phyloP scores from a whole-genome alignment of 2,888 invertebrate genomes.

The Anticlea derivata region DNA sequence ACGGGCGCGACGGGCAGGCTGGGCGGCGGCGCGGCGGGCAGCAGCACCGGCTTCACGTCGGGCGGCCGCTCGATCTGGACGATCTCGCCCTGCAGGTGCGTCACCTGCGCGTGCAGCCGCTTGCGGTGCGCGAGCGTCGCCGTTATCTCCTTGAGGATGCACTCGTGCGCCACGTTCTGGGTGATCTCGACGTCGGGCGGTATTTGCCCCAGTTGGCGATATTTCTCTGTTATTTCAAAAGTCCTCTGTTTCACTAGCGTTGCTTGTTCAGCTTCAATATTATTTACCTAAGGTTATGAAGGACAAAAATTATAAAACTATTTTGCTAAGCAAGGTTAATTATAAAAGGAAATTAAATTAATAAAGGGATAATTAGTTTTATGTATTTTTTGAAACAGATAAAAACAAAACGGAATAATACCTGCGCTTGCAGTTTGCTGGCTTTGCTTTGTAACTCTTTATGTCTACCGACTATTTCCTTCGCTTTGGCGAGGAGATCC shows the following conservation, averaged over 20 bases:
- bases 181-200: constrained; percentile 84
- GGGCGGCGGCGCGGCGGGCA: background rate
- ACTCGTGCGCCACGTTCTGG: constrained; percentile 89
- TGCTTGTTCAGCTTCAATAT: constrained; percentile 90
- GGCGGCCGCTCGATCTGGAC: constrained; percentile 87
- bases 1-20: constrained; percentile 58
- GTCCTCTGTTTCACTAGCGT: constrained; percentile 88
- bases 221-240: constrained; percentile 90
- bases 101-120: constrained; percentile 91
- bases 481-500: constrained; percentile 93
- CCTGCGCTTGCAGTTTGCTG: constrained; percentile 93
- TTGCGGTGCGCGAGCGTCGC: constrained; percentile 93
- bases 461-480: constrained; percentile 96
- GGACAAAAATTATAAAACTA: constrained; percentile 25
- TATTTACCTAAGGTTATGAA: constrained; percentile 72
- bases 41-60: constrained; percentile 81
- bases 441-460: constrained; percentile 96
- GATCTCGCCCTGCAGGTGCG: constrained; percentile 91
- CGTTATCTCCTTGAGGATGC: constrained; percentile 93
- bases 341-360: background rate
- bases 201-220: constrained; percentile 81
- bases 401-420: constrained; percentile 56
- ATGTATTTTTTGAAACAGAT: constrained; percentile 7
- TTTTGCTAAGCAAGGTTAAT: constrained; percentile 1
- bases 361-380: background rate